Percentiles rank a stretch among this genome's conserved stretches.
phyloP scores from a whole-genome alignment of 2,888 invertebrate genomes.

The Lamellibrachia satsuma region DNA sequence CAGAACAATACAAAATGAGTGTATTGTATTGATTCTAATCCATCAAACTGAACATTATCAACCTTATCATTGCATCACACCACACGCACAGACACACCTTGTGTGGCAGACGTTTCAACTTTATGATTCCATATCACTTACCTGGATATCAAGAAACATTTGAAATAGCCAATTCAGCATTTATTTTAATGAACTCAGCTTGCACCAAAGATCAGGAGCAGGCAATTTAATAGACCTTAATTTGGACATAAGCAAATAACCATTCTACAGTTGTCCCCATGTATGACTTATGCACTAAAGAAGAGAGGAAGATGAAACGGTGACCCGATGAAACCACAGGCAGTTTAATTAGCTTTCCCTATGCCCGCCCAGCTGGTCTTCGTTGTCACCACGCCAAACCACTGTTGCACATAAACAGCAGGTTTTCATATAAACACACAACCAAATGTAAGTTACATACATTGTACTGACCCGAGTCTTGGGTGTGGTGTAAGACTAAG shows the following conservation, averaged over 20 bases:
- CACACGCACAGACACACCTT: background rate
- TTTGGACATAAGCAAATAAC: background rate
- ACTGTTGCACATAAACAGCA: slow-evolving; percentile 4
- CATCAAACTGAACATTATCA: background rate
- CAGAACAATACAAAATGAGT: background rate
- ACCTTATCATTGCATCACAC: background rate
- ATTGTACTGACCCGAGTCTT: background rate
- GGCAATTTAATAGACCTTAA: slow-evolving; percentile 1
- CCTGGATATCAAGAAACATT: background rate
- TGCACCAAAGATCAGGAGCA: background rate
- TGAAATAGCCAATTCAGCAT: background rate
- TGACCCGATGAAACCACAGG: background rate
- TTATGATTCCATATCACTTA: background rate
- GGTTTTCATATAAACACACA: slow-evolving; percentile 7
- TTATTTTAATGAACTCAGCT: background rate
- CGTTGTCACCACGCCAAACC: background rate
- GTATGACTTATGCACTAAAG: background rate
- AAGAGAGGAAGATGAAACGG: background rate
- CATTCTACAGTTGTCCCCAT: background rate
- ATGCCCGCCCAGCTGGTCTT: background rate
- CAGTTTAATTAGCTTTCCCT: background rate
- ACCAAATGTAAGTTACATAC: background rate
- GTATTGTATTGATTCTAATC: background rate
- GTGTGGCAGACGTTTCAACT: background rate
- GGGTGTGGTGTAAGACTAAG: background rate